Evolutionary conservation across 2,113 vertebrate species (phyloP).

Genomic region (Irena cyanogastra): DNA sequence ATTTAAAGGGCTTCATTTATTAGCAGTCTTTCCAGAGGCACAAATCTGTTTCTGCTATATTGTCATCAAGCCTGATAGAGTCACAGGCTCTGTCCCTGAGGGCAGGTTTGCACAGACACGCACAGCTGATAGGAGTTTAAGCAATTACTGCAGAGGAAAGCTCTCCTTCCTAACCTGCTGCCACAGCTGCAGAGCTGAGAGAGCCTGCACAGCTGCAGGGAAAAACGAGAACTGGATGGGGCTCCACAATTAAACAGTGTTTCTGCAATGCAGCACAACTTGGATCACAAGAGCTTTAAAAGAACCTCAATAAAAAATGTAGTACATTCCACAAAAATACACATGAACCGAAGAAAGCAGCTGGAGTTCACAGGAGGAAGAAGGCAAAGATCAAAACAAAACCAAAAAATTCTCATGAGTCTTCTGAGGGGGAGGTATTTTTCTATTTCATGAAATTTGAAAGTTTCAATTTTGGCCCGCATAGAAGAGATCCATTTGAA

Average conservation of each 20-base stretch:
- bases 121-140: neutral
- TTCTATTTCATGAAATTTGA: neutral
- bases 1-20: neutral
- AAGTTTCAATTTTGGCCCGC: neutral
- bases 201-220: constrained; percentile 17
- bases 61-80: neutral
- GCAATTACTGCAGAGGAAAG: neutral
- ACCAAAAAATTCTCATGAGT: neutral
- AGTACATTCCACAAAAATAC: neutral
- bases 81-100: neutral
- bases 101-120: neutral
- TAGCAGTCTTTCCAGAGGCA: neutral
- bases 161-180: neutral
- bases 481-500: neutral
- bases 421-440: neutral
- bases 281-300: neutral
- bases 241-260: neutral
- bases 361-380: constrained; percentile 13
- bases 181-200: constrained; percentile 29
- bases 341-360: neutral
- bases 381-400: constrained; percentile 1
- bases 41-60: neutral
- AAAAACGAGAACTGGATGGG: neutral
- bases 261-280: neutral
- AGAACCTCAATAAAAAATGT: neutral